Conservation (phyloP, 2,888 invertebrate species). For the Tachina grossa region DNA sequence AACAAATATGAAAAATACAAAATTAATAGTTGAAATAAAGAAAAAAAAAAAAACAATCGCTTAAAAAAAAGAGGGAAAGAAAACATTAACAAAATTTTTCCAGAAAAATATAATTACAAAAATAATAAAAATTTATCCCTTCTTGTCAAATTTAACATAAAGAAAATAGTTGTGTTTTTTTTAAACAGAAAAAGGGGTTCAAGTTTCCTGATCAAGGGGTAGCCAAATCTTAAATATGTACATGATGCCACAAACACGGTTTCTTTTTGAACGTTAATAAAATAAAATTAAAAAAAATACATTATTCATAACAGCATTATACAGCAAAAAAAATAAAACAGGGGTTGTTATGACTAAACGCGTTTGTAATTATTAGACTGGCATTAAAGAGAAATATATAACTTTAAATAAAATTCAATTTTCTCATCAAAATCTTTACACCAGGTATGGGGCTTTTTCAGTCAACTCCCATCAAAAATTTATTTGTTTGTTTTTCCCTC, state of each 20-base stretch:
- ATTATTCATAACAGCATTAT: not conserved
- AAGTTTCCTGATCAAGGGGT: constrained; percentile 3
- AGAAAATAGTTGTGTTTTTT: not conserved
- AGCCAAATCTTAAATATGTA: constrained; percentile 3
- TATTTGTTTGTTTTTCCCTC: too few relatives aligned
- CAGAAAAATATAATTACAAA: constrained; percentile 38
- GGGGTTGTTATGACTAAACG: not conserved
- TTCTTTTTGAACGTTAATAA: not conserved
- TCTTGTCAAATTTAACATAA: constrained; percentile 4
- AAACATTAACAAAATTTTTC: constrained; percentile 36
- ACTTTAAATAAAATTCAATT: not conserved
- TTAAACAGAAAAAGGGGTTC: not conserved
- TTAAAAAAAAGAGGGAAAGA: not conserved
- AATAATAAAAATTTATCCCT: constrained; percentile 34
- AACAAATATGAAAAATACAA: constrained; percentile 27
- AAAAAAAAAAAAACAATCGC: not conserved
- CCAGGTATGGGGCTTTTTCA: not conserved
- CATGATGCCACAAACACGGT: not conserved
- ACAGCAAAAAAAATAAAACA: not conserved
- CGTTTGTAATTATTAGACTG: not conserved
- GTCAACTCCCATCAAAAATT: too few relatives aligned
- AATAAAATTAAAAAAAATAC: not conserved
- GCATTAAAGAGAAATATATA: not conserved
- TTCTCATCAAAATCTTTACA: not conserved
- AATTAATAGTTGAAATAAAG: constrained; percentile 9